Percentiles rank a stretch among this genome's conserved stretches.
These are phyloP conservation scores for Anoplius nigerrimus DNA, from an alignment of 2,888 invertebrate genomes.

Conservation along the genomic window DNA sequence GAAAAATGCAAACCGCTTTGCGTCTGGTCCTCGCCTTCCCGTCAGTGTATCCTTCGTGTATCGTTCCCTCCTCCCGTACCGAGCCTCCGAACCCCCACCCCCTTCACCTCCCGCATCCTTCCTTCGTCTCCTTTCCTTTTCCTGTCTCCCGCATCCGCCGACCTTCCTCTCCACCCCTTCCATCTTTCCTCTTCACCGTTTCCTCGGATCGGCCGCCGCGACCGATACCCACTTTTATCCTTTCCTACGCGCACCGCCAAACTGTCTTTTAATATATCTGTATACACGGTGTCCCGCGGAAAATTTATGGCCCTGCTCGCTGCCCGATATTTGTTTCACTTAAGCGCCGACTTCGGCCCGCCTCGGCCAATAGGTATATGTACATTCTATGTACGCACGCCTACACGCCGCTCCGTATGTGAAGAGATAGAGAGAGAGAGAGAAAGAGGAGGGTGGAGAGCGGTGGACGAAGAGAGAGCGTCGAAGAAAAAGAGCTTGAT, in stretches of 20 bases:
- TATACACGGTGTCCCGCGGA: conserved; percentile 56
- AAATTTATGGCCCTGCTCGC: conserved; percentile 63
- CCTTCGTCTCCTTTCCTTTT: conserved; percentile 23
- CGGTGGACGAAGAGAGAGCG: not conserved
- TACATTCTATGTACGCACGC: too few relatives aligned
- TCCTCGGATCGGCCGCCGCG: conserved; percentile 1
- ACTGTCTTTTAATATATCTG: conserved; percentile 68
- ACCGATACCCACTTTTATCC: conserved; percentile 14
- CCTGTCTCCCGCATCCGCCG: not conserved
- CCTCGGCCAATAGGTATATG: not conserved
- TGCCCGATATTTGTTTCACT: conserved; percentile 68
- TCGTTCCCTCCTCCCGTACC: not conserved
- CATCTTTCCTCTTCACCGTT: conserved; percentile 12
- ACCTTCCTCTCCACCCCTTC: conserved; percentile 19
- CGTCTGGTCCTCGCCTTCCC: conserved; percentile 58
- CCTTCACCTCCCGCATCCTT: conserved; percentile 22
- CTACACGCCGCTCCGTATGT: too few relatives aligned
- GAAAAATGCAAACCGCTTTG: conserved; percentile 72
- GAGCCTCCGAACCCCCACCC: conserved; percentile 20
- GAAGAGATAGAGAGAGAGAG: too few relatives aligned
- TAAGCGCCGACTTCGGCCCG: conserved; percentile 37
- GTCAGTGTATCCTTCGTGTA: conserved; percentile 35
- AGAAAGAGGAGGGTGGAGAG: not conserved
- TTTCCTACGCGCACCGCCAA: conserved; percentile 41
- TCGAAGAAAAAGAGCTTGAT: not conserved